phyloP scores from a whole-genome alignment of 2,113 vertebrate genomes.

The Bagarius yarrelli region DNA sequence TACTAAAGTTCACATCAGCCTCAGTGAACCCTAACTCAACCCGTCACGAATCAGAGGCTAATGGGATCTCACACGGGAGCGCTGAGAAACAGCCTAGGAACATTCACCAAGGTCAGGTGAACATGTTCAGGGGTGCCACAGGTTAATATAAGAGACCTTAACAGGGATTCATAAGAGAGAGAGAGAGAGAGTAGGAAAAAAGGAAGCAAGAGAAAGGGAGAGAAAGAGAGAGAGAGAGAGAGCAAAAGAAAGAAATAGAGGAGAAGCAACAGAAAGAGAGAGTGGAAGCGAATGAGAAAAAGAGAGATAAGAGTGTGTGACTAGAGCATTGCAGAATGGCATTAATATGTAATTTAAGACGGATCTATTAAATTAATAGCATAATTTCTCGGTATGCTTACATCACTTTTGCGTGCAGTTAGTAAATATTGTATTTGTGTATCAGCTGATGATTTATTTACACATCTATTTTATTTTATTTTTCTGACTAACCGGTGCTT shows the following conservation, averaged over 20 bases:
- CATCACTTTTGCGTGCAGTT: neutral
- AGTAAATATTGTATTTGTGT: neutral
- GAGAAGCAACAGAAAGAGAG: neutral
- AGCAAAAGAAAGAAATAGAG: neutral
- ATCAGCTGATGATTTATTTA: constrained; percentile 4
- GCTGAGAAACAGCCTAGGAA: constrained; percentile 12
- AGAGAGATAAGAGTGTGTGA: neutral
- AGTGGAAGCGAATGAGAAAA: too few species aligned
- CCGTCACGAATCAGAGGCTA: constrained; percentile 33
- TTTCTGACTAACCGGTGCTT: constrained; percentile 2
- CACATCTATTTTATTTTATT: neutral
- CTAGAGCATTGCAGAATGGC: neutral
- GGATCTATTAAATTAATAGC: neutral
- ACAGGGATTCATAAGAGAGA: constrained; percentile 8
- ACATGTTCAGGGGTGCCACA: constrained; percentile 26
- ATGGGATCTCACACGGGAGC: constrained; percentile 14
- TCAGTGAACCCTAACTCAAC: constrained; percentile 27
- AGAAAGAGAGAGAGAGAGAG: too few species aligned
- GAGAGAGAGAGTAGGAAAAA: neutral
- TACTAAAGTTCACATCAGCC: constrained; percentile 2
- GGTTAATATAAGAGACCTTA: constrained; percentile 28
- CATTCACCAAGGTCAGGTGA: constrained; percentile 39
- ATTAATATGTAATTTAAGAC: neutral
- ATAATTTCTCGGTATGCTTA: neutral
- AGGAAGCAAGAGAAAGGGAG: too few species aligned